phyloP scores from a whole-genome alignment of 35 echinoderm and acorn worm genomes.

The Stichopus chloronotus region DNA sequence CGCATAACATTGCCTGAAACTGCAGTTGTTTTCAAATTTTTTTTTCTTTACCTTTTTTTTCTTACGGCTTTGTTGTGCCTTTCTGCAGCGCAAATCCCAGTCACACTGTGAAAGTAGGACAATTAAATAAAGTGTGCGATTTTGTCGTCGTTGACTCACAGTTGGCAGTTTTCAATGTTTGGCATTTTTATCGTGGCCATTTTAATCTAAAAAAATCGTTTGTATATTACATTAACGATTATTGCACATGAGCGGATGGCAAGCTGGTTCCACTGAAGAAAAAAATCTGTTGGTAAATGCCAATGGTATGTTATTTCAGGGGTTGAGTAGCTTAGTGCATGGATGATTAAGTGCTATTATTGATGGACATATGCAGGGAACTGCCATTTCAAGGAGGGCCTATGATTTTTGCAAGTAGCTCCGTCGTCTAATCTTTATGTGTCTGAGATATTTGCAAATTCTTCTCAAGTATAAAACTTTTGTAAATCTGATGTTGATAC shows the following conservation, averaged over 20 bases:
- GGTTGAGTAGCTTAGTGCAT: neutral
- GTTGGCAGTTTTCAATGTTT: neutral
- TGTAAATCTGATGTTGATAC: no score
- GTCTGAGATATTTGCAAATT: no score
- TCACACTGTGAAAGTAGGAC: constrained; percentile 39
- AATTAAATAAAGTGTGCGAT: constrained; percentile 39
- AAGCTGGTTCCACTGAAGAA: neutral
- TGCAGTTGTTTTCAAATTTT: neutral
- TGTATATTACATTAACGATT: constrained; percentile 40
- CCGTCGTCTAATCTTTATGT: no score
- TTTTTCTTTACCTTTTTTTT: neutral
- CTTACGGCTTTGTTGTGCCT: neutral
- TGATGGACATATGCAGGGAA: constrained; percentile 16
- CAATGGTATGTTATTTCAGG: constrained; percentile 21
- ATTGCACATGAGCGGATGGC: constrained; percentile 1
- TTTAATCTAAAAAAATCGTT: constrained; percentile 35
- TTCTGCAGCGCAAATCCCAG: neutral
- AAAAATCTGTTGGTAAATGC: neutral
- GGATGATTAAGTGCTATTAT: constrained; percentile 30
- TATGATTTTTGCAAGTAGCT: no score
- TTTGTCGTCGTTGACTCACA: constrained; percentile 12
- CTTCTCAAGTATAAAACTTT: no score
- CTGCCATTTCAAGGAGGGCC: neutral
- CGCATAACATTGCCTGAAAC: neutral
- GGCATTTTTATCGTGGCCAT: constrained; percentile 4